Conservation (phyloP, 1,140 invertebrate genomes). For the Meteorus sp. region DNA sequence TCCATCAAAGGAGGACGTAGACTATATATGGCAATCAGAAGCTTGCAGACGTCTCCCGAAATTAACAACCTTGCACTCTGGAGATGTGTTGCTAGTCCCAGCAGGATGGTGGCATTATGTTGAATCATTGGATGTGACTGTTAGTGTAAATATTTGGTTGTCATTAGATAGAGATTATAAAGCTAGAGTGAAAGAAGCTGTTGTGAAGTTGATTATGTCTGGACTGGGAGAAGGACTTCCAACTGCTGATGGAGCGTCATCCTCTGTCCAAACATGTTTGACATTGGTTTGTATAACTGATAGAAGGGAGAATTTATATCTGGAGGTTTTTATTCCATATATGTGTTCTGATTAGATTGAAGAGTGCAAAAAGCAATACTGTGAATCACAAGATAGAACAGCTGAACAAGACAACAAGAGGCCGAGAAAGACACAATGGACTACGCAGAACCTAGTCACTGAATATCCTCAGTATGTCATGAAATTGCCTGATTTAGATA, state of each 20-base stretch:
- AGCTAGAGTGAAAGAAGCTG: conserved; percentile 50
- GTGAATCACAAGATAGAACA: conserved; percentile 8
- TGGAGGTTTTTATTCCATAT: not conserved
- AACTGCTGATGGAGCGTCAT: conserved; percentile 28
- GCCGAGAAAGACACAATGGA: conserved; percentile 25
- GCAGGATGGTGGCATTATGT: conserved; percentile 97
- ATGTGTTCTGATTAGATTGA: conserved; percentile 35
- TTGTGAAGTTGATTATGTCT: conserved; percentile 53
- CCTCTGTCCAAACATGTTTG: conserved; percentile 36
- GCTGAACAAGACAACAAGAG: conserved; percentile 22
- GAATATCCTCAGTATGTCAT: conserved; percentile 39
- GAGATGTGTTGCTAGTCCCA: conserved; percentile 87
- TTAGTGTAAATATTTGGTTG: conserved; percentile 89
- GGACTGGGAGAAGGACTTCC: conserved; percentile 40
- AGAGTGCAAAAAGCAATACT: conserved; percentile 37
- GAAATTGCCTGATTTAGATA: conserved; percentile 32
- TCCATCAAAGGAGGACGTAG: conserved; percentile 53
- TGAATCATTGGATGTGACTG: conserved; percentile 72
- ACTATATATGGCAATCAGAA: conserved; percentile 32
- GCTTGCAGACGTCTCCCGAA: conserved; percentile 39
- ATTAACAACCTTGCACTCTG: conserved; percentile 72
- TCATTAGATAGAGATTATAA: conserved; percentile 64
- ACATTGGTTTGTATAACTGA: conserved; percentile 43
- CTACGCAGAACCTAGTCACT: conserved; percentile 31
- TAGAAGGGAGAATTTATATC: not conserved